Evolutionary conservation across 2,113 vertebrate species (phyloP).

Genomic region (Indri indri): DNA sequence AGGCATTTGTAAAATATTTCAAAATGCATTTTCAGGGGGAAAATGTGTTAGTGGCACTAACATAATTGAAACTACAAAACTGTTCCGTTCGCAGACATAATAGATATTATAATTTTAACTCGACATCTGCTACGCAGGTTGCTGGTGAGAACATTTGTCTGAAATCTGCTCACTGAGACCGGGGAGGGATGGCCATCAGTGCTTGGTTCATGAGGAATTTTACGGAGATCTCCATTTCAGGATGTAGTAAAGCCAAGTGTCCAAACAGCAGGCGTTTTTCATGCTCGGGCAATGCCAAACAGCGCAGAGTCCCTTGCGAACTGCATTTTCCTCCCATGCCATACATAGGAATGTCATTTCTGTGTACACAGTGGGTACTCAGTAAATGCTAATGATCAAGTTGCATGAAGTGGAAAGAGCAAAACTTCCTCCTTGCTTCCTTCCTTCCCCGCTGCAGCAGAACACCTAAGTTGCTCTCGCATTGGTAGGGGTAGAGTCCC

Average conservation of each 20-base stretch:
- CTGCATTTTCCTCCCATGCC: constrained; percentile 67
- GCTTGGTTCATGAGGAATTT: constrained; percentile 80
- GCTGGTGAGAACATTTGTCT: constrained; percentile 82
- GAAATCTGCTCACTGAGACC: constrained; percentile 79
- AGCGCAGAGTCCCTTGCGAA: constrained; percentile 59
- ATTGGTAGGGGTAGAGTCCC: constrained; percentile 54
- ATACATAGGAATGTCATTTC: background rate
- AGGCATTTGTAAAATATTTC: constrained; percentile 80
- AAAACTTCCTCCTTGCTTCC: background rate
- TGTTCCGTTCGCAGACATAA: constrained; percentile 73
- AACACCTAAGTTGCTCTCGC: constrained; percentile 47
- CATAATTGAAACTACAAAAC: constrained; percentile 79
- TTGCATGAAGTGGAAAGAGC: background rate
- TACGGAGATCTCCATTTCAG: constrained; percentile 82
- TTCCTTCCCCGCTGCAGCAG: constrained; percentile 12
- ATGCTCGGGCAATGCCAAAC: constrained; percentile 73
- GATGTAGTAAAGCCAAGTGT: constrained; percentile 81
- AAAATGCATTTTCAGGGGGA: constrained; percentile 73
- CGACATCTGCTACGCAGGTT: constrained; percentile 86
- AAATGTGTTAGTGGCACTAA: constrained; percentile 80
- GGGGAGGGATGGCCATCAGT: constrained; percentile 70
- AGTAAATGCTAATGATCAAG: background rate
- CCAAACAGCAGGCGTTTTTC: constrained; percentile 80
- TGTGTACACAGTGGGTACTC: background rate
- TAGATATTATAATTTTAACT: constrained; percentile 77